Conservation (phyloP, 2,797 vertebrate genomes). For the Silurus lanzhouensis region DNA sequence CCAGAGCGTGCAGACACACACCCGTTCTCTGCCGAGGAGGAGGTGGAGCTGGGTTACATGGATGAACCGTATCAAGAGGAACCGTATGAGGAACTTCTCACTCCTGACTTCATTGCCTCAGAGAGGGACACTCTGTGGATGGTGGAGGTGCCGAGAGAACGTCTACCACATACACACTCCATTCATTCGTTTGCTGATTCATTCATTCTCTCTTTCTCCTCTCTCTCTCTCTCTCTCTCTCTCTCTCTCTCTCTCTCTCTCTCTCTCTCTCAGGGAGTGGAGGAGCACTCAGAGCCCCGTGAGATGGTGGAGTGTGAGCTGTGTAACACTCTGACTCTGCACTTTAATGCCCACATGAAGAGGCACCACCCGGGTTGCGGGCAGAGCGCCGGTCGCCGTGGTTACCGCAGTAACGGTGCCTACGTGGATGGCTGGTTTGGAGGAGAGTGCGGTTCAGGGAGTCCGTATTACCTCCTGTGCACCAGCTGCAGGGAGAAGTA, state of each 20-base stretch:
- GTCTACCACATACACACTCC: neutral
- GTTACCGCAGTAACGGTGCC: slow-evolving; percentile 80
- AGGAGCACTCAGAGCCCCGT: slow-evolving; percentile 70
- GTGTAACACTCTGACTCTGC: slow-evolving; percentile 77
- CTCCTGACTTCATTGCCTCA: slow-evolving; percentile 76
- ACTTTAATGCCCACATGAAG: slow-evolving; percentile 82
- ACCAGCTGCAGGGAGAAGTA: slow-evolving; percentile 79
- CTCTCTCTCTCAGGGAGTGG: slow-evolving; percentile 65
- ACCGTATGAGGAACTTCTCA: slow-evolving; percentile 78
- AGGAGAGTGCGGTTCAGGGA: slow-evolving; percentile 82
- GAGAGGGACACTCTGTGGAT: slow-evolving; percentile 80
- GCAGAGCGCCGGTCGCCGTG: slow-evolving; percentile 77
- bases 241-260: neutral
- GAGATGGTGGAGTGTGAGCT: slow-evolving; percentile 83
- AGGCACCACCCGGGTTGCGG: slow-evolving; percentile 80
- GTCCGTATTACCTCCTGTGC: slow-evolving; percentile 82
- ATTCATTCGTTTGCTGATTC: neutral
- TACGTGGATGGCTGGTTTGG: slow-evolving; percentile 85
- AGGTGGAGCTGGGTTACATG: slow-evolving; percentile 80
- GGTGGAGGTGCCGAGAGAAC: slow-evolving; percentile 71
- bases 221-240: neutral
- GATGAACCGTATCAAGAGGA: slow-evolving; percentile 82
- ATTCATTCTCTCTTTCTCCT: neutral
- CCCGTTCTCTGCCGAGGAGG: slow-evolving; percentile 77
- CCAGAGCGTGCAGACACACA: slow-evolving; percentile 78